Conservation (phyloP, 2,113 vertebrate species). For the Daphoenositta chrysoptera region DNA sequence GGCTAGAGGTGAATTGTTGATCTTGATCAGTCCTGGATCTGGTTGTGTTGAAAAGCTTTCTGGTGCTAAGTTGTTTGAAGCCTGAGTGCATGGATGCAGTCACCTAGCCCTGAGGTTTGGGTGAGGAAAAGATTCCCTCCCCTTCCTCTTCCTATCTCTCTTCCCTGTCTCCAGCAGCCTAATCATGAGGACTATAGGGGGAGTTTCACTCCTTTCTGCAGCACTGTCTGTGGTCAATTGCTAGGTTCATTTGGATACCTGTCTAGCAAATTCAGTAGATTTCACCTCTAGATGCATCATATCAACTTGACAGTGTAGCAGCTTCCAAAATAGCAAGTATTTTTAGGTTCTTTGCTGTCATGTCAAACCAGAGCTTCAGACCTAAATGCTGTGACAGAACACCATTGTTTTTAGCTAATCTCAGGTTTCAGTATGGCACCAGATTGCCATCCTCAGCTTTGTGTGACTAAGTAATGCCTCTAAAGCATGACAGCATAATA, state of each 20-base stretch:
- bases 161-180: background rate
- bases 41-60: background rate
- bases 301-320: background rate
- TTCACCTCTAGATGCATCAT: background rate
- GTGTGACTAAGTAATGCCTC: background rate
- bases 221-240: background rate
- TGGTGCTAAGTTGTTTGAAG: background rate
- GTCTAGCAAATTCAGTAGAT: background rate
- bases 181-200: rapidly evolving
- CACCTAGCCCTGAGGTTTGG: background rate
- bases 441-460: background rate
- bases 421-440: background rate
- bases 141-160: background rate
- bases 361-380: background rate
- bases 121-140: background rate
- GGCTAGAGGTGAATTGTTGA: background rate
- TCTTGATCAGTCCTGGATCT: background rate
- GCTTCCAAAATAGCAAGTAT: background rate
- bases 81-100: background rate
- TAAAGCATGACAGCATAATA: background rate
- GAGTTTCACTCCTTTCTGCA: background rate
- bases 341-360: background rate
- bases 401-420: background rate
- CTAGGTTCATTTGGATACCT: background rate
- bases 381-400: background rate